Evolutionary conservation across 2,797 vertebrate species (phyloP).

Genomic region (Sebastes itinus): DNA sequence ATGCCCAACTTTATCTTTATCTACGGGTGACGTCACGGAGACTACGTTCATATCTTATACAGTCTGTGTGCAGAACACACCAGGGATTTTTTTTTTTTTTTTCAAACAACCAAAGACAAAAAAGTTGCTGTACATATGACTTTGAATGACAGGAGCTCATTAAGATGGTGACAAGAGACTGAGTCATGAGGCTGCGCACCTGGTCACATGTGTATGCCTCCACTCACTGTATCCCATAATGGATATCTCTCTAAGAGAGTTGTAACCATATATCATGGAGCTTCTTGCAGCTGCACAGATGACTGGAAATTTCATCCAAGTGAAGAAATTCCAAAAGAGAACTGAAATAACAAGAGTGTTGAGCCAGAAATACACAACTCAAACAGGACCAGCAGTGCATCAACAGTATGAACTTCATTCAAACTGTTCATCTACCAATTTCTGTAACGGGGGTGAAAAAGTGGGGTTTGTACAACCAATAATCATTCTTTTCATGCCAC

Average conservation of each 20-base stretch:
- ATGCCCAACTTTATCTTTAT: too few relatives aligned
- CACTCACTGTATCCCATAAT: conserved; percentile 28
- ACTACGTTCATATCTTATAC: too few relatives aligned
- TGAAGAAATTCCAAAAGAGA: conserved; percentile 24
- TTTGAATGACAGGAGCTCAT: conserved; percentile 64
- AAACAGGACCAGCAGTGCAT: neutral
- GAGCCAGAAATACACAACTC: neutral
- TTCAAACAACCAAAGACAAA: neutral
- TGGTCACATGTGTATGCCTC: conserved; percentile 39
- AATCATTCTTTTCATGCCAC: neutral
- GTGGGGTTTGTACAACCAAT: neutral
- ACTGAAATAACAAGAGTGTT: conserved; percentile 3
- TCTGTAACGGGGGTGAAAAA: neutral
- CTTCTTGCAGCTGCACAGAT: conserved; percentile 57
- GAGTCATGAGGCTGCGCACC: conserved; percentile 54
- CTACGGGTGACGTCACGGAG: too few relatives aligned
- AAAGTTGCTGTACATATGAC: neutral
- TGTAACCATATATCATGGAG: conserved; percentile 47
- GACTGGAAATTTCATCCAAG: conserved; percentile 40
- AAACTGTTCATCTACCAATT: conserved; percentile 1
- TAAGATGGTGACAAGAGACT: conserved; percentile 43
- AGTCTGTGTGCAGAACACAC: neutral
- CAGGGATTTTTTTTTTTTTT: neutral
- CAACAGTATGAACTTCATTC: neutral
- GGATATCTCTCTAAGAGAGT: conserved; percentile 25